These are phyloP conservation scores for Mythimna ferrago DNA, from an alignment of 2,888 invertebrate genomes.

Conservation along the genomic window DNA sequence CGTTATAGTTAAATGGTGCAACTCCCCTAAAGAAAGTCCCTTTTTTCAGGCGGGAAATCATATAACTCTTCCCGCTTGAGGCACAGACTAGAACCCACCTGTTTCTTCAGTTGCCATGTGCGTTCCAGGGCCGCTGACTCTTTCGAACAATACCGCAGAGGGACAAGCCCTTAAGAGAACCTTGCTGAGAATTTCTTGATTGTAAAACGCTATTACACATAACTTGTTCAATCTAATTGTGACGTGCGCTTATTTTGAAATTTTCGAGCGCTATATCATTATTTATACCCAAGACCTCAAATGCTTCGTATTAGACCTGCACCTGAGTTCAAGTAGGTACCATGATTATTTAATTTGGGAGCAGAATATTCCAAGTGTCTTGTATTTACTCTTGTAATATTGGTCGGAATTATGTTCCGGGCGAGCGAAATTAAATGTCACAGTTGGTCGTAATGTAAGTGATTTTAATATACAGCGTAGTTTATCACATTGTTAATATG, in stretches of 20 bases:
- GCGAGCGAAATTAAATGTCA: slow-evolving; percentile 49
- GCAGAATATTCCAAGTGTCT: slow-evolving; percentile 32
- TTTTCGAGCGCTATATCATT: slow-evolving; percentile 15
- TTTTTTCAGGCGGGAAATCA: too few relatives aligned
- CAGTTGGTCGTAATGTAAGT: slow-evolving; percentile 53
- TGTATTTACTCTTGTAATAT: slow-evolving; percentile 41
- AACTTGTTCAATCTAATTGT: background rate
- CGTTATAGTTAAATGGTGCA: too few relatives aligned
- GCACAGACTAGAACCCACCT: too few relatives aligned
- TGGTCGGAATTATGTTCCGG: slow-evolving; percentile 40
- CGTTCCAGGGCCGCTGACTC: too few relatives aligned
- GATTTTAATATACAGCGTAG: slow-evolving; percentile 49
- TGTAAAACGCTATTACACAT: background rate
- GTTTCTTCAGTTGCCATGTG: too few relatives aligned
- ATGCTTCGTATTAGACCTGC: slow-evolving; percentile 39
- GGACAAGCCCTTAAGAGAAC: too few relatives aligned
- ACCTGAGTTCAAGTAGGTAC: slow-evolving; percentile 37
- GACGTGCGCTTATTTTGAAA: background rate
- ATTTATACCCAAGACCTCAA: slow-evolving; percentile 33
- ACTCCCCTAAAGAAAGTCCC: too few relatives aligned
- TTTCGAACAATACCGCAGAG: too few relatives aligned
- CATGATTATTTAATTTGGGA: slow-evolving; percentile 44
- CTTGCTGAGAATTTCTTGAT: background rate
- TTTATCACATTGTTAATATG: slow-evolving; percentile 53
- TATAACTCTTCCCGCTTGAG: too few relatives aligned